Evolutionary conservation across 2,888 invertebrate species (phyloP).

Genomic region (Drosophila stalkeri): DNA sequence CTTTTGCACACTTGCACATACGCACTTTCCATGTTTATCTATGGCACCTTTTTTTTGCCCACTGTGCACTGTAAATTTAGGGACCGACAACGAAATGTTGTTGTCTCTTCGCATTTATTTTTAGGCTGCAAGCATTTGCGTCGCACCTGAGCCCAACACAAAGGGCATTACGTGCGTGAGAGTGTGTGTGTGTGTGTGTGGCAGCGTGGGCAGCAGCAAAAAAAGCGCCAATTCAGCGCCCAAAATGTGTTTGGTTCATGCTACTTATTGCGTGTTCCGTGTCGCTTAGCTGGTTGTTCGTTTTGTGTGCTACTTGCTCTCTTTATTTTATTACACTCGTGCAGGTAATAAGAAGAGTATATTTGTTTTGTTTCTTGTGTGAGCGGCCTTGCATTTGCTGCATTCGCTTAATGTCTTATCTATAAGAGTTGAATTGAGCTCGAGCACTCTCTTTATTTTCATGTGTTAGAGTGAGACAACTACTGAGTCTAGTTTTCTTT

Average conservation of each 20-base stretch:
- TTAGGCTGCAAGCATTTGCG: slow-evolving; percentile 43
- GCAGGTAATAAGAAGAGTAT: background rate
- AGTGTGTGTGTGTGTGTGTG: slow-evolving; percentile 17
- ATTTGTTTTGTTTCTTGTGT: background rate
- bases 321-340: background rate
- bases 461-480: background rate
- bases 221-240: slow-evolving; percentile 72
- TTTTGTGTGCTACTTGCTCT: slow-evolving; percentile 22
- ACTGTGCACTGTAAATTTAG: slow-evolving; percentile 61
- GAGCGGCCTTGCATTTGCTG: background rate
- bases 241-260: slow-evolving; percentile 58
- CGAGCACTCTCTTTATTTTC: background rate
- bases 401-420: background rate
- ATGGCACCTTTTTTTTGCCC: slow-evolving; percentile 32
- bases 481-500: background rate
- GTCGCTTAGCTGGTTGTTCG: slow-evolving; percentile 40
- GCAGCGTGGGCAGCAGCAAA: slow-evolving; percentile 43
- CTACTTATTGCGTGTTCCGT: slow-evolving; percentile 69
- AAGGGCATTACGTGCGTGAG: slow-evolving; percentile 4
- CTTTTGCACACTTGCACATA: slow-evolving; percentile 10
- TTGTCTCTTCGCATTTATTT: slow-evolving; percentile 41
- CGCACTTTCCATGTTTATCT: slow-evolving; percentile 32
- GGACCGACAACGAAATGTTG: slow-evolving; percentile 35
- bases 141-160: slow-evolving; percentile 30
- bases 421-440: background rate